Evolutionary conservation across 2,113 vertebrate genomes (phyloP), one percentile per base, ranked within the genome.

Genomic region (Brienomyrus brachyistius): DNA sequence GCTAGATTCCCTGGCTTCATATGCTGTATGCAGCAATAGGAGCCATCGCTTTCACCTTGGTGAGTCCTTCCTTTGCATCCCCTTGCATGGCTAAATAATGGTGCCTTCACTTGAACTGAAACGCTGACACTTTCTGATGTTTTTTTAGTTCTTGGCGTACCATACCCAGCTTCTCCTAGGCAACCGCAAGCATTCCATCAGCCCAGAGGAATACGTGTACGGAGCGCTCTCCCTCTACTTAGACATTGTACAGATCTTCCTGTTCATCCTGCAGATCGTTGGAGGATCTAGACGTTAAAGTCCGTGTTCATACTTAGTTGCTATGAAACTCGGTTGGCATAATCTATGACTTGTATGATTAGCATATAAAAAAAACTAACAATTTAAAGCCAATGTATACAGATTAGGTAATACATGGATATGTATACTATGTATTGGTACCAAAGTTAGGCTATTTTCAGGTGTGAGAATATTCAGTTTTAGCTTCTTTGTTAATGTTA

Each of bases 81-180:
- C 40, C 50, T 54, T 3, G 82, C 40, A 84, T 17, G 10, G 52
- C 50, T 13, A 62, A 6, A 13, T 21, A 47, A 11, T 17, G 27
- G 21, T 8, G 19, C 1, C 56, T 2, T 62, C 21, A 1, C 35
- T 31, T 48, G 35, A 40, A n/a, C 17, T 51, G 90, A 89, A 88
- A 1, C 15, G 11, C 1, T 2, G 13, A 0, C 13, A 91, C 51
- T 35, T 5, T 51, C 5, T 88, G n/a, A 47, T 43, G 50, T 89
- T 31, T 86, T 17, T 86, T 86, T 92, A 99, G 98, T 99, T 99
- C 93, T 95, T 99, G 91, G 97, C 97, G 3, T 99, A 98, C 2
- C 97, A 99, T 94, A 99, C 98, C 0, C 98, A 99, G 92, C 94
- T 99, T 89, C 96, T 99, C 86, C 94, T 99, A 54, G 98, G 98